These are phyloP conservation scores for Drosophila burlai DNA, from an alignment of 1,140 invertebrate species.

Conservation along the genomic window DNA sequence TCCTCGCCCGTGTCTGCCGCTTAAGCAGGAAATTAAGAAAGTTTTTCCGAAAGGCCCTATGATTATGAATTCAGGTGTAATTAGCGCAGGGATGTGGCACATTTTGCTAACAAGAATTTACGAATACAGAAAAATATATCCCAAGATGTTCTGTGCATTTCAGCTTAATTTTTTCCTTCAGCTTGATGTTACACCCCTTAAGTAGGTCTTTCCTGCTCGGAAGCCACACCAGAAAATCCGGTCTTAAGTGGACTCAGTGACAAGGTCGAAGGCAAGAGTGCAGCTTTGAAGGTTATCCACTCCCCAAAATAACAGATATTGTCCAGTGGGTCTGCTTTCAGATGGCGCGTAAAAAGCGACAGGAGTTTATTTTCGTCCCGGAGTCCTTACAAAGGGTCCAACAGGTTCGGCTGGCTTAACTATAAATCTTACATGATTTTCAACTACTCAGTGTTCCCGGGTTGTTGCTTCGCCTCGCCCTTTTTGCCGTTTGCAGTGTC, in stretches of 20 bases:
- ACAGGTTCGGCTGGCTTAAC: slow-evolving; percentile 67
- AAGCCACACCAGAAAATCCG: slow-evolving; percentile 5
- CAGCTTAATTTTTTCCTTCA: not conserved
- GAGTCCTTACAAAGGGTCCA: slow-evolving; percentile 21
- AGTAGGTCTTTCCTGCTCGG: slow-evolving; percentile 3
- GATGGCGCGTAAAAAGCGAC: slow-evolving; percentile 20
- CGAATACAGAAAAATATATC: not conserved
- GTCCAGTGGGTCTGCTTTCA: slow-evolving; percentile 12
- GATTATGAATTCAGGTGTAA: slow-evolving; percentile 25
- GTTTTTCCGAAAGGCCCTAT: slow-evolving; percentile 40
- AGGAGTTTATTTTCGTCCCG: slow-evolving; percentile 29
- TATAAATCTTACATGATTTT: slow-evolving; percentile 74
- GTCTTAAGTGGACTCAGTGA: slow-evolving; percentile 3
- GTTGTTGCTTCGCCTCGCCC: slow-evolving; percentile 31
- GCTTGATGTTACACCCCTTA: not conserved
- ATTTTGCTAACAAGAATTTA: not conserved
- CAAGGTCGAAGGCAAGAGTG: slow-evolving; percentile 11
- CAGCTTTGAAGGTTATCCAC: slow-evolving; percentile 3
- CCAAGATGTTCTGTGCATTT: not conserved
- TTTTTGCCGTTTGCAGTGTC: slow-evolving; percentile 14
- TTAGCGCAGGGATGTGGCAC: slow-evolving; percentile 9
- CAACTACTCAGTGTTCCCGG: slow-evolving; percentile 46
- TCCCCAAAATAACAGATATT: slow-evolving; percentile 2
- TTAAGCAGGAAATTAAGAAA: slow-evolving; percentile 76
- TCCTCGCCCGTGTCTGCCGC: slow-evolving; percentile 9